Percentiles rank a stretch among this genome's conserved stretches.
These are phyloP conservation scores for Sebastes melanostomus DNA, from an alignment of 2,797 vertebrate genomes.

Conservation along the genomic window DNA sequence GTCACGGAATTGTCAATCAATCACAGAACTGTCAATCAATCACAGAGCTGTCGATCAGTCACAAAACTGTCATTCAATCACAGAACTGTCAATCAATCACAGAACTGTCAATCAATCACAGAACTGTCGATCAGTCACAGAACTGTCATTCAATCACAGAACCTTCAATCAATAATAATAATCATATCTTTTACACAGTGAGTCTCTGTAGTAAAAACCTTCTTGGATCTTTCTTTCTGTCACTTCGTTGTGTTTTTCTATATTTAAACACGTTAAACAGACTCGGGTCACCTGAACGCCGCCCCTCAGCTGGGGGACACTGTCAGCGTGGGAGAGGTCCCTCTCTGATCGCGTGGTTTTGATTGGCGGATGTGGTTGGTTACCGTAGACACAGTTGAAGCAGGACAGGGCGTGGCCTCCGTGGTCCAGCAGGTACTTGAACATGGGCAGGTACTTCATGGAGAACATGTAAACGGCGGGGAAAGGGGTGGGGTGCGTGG, in stretches of 20 bases:
- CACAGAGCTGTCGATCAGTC: fast-evolving
- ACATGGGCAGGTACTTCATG: constrained; percentile 88
- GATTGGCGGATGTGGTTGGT: constrained; percentile 84
- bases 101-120: fast-evolving
- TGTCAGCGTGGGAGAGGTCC: not conserved
- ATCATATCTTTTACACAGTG: not conserved
- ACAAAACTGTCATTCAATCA: not conserved
- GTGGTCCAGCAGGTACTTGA: constrained; percentile 92
- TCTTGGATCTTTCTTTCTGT: not conserved
- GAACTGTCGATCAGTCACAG: too few relatives aligned
- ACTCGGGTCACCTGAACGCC: constrained; percentile 55
- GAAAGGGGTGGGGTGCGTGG: constrained; percentile 90
- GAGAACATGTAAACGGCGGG: constrained; percentile 93
- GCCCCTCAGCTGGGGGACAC: not conserved
- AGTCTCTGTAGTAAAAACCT: not conserved
- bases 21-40: too few relatives aligned
- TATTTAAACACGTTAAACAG: not conserved
- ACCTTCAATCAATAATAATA: not conserved
- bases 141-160: fast-evolving
- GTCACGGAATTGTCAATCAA: fast-evolving
- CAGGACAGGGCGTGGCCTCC: constrained; percentile 89
- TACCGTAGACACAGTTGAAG: constrained; percentile 88
- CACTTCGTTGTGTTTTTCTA: not conserved
- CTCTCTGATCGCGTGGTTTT: constrained; percentile 44
- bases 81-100: not conserved